Evolutionary conservation across 2,888 invertebrate species (phyloP).

Genomic region (Orthosia gracilis): DNA sequence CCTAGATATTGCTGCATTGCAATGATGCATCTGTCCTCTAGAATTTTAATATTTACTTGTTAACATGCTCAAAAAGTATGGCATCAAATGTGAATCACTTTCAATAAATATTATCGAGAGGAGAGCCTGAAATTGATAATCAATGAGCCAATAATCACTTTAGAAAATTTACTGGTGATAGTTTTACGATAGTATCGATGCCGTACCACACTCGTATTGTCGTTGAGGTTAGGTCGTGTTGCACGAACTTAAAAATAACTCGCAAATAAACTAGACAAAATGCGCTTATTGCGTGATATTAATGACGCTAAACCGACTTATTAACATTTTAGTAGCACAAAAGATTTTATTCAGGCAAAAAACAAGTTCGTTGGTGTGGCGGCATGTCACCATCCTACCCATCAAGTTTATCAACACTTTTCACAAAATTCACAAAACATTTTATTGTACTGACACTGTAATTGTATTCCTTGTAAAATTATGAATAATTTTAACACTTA

Average conservation of each 20-base stretch:
- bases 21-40: neutral
- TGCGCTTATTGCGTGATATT: neutral
- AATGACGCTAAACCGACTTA: neutral
- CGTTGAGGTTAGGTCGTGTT: constrained; percentile 68
- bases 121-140: neutral
- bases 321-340: constrained; percentile 6
- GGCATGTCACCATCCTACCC: constrained; percentile 76
- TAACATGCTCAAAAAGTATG: neutral
- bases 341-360: constrained; percentile 39
- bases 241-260: constrained; percentile 50
- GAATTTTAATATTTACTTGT: constrained; percentile 18
- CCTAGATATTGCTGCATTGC: no score
- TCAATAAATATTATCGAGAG: neutral
- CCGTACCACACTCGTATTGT: constrained; percentile 44
- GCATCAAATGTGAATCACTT: neutral
- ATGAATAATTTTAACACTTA: constrained; percentile 71
- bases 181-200: constrained; percentile 2
- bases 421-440: constrained; percentile 76
- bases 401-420: constrained; percentile 72
- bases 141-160: neutral
- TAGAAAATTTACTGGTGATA: neutral
- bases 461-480: constrained; percentile 66
- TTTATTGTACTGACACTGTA: constrained; percentile 75
- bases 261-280: constrained; percentile 1
- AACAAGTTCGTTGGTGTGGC: constrained; percentile 69